phyloP scores from a whole-genome alignment of 1,140 invertebrate species.

The Neomicropteryx cornuta region DNA sequence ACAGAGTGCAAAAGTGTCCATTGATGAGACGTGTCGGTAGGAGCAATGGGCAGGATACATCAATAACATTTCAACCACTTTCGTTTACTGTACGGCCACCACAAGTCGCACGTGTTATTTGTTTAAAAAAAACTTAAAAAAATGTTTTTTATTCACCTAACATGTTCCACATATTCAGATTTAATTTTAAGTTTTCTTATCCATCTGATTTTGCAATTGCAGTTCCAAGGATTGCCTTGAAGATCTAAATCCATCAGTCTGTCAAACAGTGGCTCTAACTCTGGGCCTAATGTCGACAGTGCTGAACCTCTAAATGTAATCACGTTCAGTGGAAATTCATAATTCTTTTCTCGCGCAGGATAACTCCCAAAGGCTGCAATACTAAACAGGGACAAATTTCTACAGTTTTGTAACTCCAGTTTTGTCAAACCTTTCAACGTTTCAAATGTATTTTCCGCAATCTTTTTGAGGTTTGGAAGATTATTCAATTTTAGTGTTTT shows the following conservation, averaged over 20 bases:
- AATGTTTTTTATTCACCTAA: slow-evolving; percentile 27
- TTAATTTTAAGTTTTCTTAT: slow-evolving; percentile 26
- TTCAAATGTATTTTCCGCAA: slow-evolving; percentile 24
- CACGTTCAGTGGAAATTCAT: slow-evolving; percentile 24
- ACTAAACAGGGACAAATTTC: slow-evolving; percentile 26
- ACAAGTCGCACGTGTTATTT: too few species aligned
- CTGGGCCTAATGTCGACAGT: slow-evolving; percentile 22
- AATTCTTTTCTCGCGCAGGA: slow-evolving; percentile 23
- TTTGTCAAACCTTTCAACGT: slow-evolving; percentile 21
- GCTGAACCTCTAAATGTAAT: slow-evolving; percentile 28
- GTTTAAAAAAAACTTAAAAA: too few species aligned
- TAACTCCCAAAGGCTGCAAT: slow-evolving; percentile 26
- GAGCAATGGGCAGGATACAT: slow-evolving; percentile 5
- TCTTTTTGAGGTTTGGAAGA: slow-evolving; percentile 23
- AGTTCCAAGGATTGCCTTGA: slow-evolving; percentile 33
- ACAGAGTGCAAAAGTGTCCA: too few species aligned
- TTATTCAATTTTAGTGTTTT: slow-evolving; percentile 30
- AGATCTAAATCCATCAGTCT: slow-evolving; percentile 25
- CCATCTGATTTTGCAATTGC: slow-evolving; percentile 32
- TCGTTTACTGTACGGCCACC: too few species aligned
- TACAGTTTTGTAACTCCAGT: slow-evolving; percentile 30
- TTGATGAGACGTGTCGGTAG: too few species aligned
- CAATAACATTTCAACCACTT: too few species aligned
- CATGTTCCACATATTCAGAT: slow-evolving; percentile 23
- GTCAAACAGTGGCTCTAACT: slow-evolving; percentile 23